phyloP scores from a whole-genome alignment of 1,140 invertebrate species.

The Drosophila neocordata region DNA sequence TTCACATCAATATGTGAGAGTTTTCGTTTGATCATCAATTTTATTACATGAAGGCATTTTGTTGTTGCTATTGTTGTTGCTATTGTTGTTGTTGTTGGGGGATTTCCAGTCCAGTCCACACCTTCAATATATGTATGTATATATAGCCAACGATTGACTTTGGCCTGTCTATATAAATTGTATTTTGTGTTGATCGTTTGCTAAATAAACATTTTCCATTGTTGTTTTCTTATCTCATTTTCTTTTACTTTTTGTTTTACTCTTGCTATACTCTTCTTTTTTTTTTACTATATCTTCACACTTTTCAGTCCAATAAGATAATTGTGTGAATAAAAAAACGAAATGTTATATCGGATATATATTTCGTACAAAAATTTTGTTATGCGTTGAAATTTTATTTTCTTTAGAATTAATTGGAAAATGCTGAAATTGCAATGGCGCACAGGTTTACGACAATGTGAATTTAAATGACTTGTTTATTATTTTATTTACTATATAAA shows the following conservation, averaged over 20 bases:
- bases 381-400: slow-evolving; percentile 22
- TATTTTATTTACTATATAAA: too few relatives aligned
- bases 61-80: slow-evolving; percentile 32
- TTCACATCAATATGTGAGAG: slow-evolving; percentile 59
- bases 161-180: slow-evolving; percentile 76
- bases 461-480: background rate
- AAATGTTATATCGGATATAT: slow-evolving; percentile 43
- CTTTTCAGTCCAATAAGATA: slow-evolving; percentile 48
- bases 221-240: slow-evolving; percentile 21
- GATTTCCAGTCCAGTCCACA: slow-evolving; percentile 50
- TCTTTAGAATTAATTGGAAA: slow-evolving; percentile 41
- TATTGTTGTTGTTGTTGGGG: slow-evolving; percentile 30
- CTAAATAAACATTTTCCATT: slow-evolving; percentile 75
- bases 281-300: slow-evolving; percentile 35
- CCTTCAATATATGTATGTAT: background rate
- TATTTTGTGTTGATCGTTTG: slow-evolving; percentile 76
- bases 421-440: slow-evolving; percentile 14
- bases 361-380: slow-evolving; percentile 23
- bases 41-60: slow-evolving; percentile 64
- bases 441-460: slow-evolving; percentile 2
- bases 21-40: slow-evolving; percentile 80
- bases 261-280: slow-evolving; percentile 20
- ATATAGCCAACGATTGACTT: slow-evolving; percentile 64
- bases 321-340: slow-evolving; percentile 33
- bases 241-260: slow-evolving; percentile 21